Percentiles rank a stretch among this genome's conserved stretches.
phyloP scores from a whole-genome alignment of 2,888 invertebrate genomes.

The Diaphora mendica region DNA sequence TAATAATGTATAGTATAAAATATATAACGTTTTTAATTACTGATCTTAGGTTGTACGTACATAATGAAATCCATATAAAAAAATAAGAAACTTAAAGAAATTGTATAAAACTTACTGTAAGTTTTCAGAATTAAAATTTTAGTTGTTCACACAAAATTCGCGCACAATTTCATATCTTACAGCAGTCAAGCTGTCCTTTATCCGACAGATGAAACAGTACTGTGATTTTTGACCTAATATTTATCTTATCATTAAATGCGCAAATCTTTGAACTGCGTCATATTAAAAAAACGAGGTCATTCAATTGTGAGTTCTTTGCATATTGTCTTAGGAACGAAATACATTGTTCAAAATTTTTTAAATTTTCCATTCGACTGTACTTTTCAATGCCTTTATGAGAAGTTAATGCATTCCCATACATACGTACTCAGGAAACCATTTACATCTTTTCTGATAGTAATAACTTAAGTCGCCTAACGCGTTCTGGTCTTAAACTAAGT shows the following conservation, averaged over 20 bases:
- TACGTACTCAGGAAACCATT: no score
- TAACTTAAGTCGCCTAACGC: neutral
- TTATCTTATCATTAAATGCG: conserved; percentile 45
- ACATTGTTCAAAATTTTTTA: neutral
- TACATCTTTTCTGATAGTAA: neutral
- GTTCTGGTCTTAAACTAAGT: neutral
- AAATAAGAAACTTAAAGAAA: neutral
- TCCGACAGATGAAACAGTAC: conserved; percentile 21
- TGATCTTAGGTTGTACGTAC: neutral
- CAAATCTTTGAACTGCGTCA: conserved; percentile 48
- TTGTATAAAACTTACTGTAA: neutral
- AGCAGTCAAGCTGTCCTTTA: conserved; percentile 10
- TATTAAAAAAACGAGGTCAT: conserved; percentile 33
- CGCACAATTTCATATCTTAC: neutral
- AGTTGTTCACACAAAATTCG: neutral
- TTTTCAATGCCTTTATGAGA: no score
- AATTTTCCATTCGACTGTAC: neutral
- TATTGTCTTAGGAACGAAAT: neutral
- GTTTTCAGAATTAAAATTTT: neutral
- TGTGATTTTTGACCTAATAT: conserved; percentile 33
- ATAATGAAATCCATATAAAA: neutral
- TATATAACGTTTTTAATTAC: no score
- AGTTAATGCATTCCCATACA: no score
- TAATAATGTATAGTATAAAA: no score
- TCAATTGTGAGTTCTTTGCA: conserved; percentile 17